These are phyloP conservation scores for Lasioglossum oenotherae DNA, from an alignment of 2,888 invertebrate genomes.

Conservation along the genomic window DNA sequence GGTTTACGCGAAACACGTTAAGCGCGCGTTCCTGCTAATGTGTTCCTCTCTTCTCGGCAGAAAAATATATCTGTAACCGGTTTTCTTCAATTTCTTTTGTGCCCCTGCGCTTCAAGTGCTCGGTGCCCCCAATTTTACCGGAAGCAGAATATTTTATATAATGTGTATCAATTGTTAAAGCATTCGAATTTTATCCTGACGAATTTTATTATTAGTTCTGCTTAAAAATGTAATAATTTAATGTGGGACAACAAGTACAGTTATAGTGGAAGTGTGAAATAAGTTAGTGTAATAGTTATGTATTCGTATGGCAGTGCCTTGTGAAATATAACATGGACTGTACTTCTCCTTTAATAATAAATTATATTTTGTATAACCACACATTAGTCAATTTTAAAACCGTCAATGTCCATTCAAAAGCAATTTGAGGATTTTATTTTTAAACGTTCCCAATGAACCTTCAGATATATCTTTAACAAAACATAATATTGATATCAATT, in stretches of 20 bases:
- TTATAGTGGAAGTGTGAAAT: background rate
- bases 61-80: constrained; percentile 17
- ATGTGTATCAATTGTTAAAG: background rate
- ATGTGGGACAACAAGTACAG: background rate
- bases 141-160: background rate
- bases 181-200: background rate
- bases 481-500: background rate
- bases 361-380: background rate
- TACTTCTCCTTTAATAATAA: background rate
- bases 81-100: background rate
- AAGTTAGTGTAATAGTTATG: background rate
- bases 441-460: background rate
- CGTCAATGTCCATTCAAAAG: background rate
- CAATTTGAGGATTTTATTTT: background rate
- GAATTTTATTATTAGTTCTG: background rate
- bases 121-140: background rate
- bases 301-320: background rate
- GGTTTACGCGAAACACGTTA: constrained; percentile 52
- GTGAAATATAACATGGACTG: background rate
- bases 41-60: constrained; percentile 2
- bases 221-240: background rate
- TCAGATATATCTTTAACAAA: background rate
- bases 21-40: constrained; percentile 25
- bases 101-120: background rate
- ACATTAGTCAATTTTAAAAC: background rate